These are phyloP conservation scores for Amblyjoppa proteus DNA, from an alignment of 2,888 invertebrate genomes.

Conservation along the genomic window DNA sequence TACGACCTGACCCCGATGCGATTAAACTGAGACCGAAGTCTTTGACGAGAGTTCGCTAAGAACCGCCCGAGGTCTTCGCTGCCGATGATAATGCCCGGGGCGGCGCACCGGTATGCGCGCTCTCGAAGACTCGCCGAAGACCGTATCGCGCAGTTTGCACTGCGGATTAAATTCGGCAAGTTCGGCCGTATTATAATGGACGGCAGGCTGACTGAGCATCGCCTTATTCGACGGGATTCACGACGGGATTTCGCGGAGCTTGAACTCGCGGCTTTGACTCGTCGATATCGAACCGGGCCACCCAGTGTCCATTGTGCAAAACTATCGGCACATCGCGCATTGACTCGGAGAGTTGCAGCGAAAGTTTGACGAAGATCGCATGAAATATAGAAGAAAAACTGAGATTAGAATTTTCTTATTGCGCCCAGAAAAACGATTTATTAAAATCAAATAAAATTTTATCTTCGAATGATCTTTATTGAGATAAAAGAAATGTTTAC, in stretches of 20 bases:
- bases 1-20: conserved; percentile 60
- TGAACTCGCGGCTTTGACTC: neutral
- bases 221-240: conserved; percentile 30
- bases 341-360: neutral
- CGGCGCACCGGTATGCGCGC: conserved; percentile 16
- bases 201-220: conserved; percentile 16
- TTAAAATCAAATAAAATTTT: no score
- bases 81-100: conserved; percentile 72
- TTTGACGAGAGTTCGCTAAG: conserved; percentile 73
- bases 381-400: no score
- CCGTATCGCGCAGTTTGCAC: conserved; percentile 46
- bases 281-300: neutral
- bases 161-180: conserved; percentile 36
- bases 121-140: neutral
- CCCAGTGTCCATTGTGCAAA: neutral
- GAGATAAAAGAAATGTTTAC: no score
- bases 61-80: conserved; percentile 68
- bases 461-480: no score
- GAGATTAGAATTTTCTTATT: no score
- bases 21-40: conserved; percentile 72
- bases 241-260: neutral
- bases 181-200: conserved; percentile 37
- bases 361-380: no score
- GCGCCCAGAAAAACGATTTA: no score
- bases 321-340: neutral